Conservation (phyloP, 2,797 vertebrate species). For the Sebastes flavidus region DNA sequence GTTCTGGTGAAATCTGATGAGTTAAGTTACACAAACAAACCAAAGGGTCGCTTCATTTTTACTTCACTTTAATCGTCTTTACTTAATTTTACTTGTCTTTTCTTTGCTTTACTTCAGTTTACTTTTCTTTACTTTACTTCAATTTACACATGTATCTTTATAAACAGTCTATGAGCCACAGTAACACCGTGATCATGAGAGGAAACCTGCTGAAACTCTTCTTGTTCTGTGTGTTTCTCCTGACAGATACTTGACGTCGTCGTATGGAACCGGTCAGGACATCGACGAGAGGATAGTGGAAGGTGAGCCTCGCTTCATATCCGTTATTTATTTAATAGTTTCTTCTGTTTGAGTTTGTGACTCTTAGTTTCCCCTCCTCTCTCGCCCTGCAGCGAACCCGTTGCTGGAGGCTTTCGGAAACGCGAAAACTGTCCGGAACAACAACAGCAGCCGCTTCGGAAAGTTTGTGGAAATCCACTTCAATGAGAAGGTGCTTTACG, state of each 20-base stretch:
- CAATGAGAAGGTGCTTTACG: slow-evolving; percentile 89
- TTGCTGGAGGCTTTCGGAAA: slow-evolving; percentile 97
- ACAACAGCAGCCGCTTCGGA: slow-evolving; percentile 98
- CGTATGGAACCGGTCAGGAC: slow-evolving; percentile 65
- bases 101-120: no score
- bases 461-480: slow-evolving; percentile 99
- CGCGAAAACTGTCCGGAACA: slow-evolving; percentile 98
- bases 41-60: no score
- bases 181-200: no score
- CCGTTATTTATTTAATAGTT: fast-evolving
- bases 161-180: no score
- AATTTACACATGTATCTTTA: no score
- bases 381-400: slow-evolving; percentile 87
- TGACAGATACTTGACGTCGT: slow-evolving; percentile 48
- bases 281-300: slow-evolving; percentile 70
- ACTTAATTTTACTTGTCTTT: not conserved
- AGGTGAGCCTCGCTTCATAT: slow-evolving; percentile 71
- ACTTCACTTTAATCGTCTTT: not conserved
- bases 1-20: no score
- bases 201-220: no score
- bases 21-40: no score
- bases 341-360: not conserved
- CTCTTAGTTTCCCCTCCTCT: not conserved
- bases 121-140: no score
- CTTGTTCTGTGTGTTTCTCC: fast-evolving